A percentile compares a stretch with the other conserved stretches of the same genome.
These are phyloP conservation scores for Papilio aristodemus DNA, from an alignment of 1,140 invertebrate species.

Conservation along the genomic window DNA sequence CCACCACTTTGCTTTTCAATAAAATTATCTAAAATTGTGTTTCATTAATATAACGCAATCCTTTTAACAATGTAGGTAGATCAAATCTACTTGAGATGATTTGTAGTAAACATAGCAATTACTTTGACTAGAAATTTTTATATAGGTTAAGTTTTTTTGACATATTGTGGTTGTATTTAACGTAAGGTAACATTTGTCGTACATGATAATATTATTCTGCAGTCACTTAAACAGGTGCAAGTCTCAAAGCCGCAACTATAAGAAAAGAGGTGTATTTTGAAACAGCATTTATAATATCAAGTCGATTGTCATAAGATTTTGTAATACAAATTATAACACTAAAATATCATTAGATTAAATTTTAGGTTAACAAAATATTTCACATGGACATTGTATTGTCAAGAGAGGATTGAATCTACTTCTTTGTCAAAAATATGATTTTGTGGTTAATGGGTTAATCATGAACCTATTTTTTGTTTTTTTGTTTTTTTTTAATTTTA, in stretches of 20 bases:
- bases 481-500: slow-evolving; percentile 52
- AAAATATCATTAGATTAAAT: slow-evolving; percentile 47
- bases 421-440: slow-evolving; percentile 50
- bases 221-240: slow-evolving; percentile 63
- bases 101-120: slow-evolving; percentile 45
- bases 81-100: slow-evolving; percentile 70
- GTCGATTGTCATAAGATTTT: slow-evolving; percentile 40
- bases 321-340: slow-evolving; percentile 40
- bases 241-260: slow-evolving; percentile 66
- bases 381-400: slow-evolving; percentile 35
- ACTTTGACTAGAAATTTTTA: slow-evolving; percentile 59
- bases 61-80: slow-evolving; percentile 57
- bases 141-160: slow-evolving; percentile 57
- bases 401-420: slow-evolving; percentile 69
- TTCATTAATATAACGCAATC: slow-evolving; percentile 49
- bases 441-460: slow-evolving; percentile 53
- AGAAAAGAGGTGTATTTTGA: slow-evolving; percentile 42
- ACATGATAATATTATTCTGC: slow-evolving; percentile 50
- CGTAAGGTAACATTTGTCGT: slow-evolving; percentile 48
- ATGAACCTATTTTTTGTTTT: slow-evolving; percentile 60
- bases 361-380: slow-evolving; percentile 41
- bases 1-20: slow-evolving; percentile 45
- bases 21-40: slow-evolving; percentile 52
- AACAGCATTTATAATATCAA: slow-evolving; percentile 49
- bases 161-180: slow-evolving; percentile 57